Percentiles rank a stretch among this genome's conserved stretches.
Evolutionary conservation across 2,797 vertebrate genomes (phyloP).

Genomic region (Enteromius thamalakanensis): DNA sequence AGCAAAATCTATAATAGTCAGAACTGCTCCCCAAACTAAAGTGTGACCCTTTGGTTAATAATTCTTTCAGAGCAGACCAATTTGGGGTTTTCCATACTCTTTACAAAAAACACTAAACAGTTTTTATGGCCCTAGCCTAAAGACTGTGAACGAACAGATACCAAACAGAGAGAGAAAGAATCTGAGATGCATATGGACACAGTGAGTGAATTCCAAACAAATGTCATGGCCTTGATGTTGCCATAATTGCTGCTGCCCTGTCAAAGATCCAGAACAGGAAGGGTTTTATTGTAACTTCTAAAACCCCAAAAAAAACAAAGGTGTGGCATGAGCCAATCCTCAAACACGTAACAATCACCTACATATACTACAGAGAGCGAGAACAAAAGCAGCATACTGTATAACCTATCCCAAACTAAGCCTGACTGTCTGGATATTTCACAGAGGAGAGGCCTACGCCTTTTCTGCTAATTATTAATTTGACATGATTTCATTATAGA

Average conservation of each 20-base stretch:
- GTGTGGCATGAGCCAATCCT: slow-evolving; percentile 10
- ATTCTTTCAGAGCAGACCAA: background rate
- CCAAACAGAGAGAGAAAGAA: slow-evolving; percentile 48
- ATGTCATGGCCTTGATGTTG: slow-evolving; percentile 66
- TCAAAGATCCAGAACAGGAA: slow-evolving; percentile 41
- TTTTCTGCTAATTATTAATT: slow-evolving; percentile 29
- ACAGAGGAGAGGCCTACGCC: slow-evolving; percentile 5
- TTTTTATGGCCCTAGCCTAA: background rate
- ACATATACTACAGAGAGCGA: background rate
- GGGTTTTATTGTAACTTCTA: slow-evolving; percentile 4
- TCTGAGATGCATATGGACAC: slow-evolving; percentile 56
- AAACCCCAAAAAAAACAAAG: slow-evolving; percentile 32
- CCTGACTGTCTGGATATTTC: slow-evolving; percentile 3
- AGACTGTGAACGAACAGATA: slow-evolving; percentile 45
- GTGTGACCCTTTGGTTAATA: background rate
- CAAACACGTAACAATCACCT: background rate
- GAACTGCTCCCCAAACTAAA: background rate
- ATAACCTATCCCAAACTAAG: slow-evolving; percentile 33
- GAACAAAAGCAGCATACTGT: slow-evolving; percentile 13
- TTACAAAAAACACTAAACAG: background rate
- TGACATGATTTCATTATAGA: slow-evolving; percentile 6
- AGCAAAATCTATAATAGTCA: background rate
- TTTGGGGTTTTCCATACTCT: background rate
- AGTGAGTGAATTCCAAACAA: slow-evolving; percentile 69
- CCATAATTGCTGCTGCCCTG: slow-evolving; percentile 66